Evolutionary conservation across 2,888 invertebrate species (phyloP).

Genomic region (Drosophila helvetica): DNA sequence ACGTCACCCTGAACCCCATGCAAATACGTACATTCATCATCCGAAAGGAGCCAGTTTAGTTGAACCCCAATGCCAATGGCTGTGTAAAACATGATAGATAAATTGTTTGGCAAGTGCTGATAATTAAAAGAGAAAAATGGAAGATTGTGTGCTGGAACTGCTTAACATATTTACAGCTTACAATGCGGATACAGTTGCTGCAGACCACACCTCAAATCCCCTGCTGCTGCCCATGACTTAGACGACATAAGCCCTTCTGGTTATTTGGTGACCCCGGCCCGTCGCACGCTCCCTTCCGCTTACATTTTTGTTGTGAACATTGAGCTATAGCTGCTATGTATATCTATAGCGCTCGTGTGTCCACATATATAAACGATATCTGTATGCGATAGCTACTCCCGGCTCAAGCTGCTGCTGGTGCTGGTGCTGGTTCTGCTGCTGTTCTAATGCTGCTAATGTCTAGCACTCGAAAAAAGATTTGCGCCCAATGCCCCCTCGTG

Average conservation of each 20-base stretch:
- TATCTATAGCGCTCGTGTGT: conserved; percentile 36
- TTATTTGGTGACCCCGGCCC: conserved; percentile 67
- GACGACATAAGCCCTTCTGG: conserved; percentile 70
- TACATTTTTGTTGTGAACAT: background rate
- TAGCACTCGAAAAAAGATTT: conserved; percentile 76
- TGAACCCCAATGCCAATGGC: background rate
- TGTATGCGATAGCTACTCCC: conserved; percentile 36
- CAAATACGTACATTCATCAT: conserved; percentile 37
- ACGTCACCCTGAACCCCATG: conserved; percentile 42
- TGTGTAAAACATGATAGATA: background rate
- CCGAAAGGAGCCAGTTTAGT: background rate
- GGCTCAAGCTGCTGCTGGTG: conserved; percentile 29
- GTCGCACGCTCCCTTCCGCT: too few relatives aligned
- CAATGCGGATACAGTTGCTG: conserved; percentile 38
- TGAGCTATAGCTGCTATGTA: conserved; percentile 46
- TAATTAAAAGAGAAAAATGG: background rate
- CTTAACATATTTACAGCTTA: too few relatives aligned
- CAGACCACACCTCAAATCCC: conserved; percentile 36
- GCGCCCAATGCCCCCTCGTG: conserved; percentile 10
- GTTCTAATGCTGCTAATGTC: conserved; percentile 77
- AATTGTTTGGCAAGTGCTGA: background rate
- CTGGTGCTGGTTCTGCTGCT: too few relatives aligned
- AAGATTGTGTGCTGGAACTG: too few relatives aligned
- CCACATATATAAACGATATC: conserved; percentile 31
- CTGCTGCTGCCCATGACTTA: conserved; percentile 34